Base-by-base conservation (phyloP, 2,113 vertebrate species). In the human region DNA sequence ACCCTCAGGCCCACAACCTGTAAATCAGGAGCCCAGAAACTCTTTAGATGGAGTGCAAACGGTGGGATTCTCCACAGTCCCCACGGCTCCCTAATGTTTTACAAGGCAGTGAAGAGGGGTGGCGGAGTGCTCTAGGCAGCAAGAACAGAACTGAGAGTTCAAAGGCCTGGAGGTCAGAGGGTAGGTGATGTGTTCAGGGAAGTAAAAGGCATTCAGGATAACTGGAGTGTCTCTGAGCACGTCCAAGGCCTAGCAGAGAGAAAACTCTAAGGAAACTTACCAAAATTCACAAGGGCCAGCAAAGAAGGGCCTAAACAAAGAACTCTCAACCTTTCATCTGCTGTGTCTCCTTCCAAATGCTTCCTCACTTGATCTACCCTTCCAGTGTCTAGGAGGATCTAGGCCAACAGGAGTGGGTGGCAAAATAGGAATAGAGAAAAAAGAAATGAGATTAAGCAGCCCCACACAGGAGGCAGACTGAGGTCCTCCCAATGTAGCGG, bases 361-460 rank as follows among this genome's bases (percentile, higher is more conserved):
- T 84, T 93, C 76, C 73, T 86, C 40, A 64, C 40, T 32, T 82
- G 8, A 9, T n/a, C 79, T 6, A 30, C 43, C 55, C 68, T 88
- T 94, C 73, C 76, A 45, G 57, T 1, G 5, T 64, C 61, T 52
- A 93, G 79, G 25, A 93, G 96, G 90, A 90, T 68, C 68, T 76
- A 66, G 76, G 70, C 84, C 92, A 87, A 85, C 8, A 20, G 59
- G 23, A 80, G 70, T 90, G 95, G 92, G 93, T 84, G 68, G 92
- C 86, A 95, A 97, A 96, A 97, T n/a, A 94, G 97, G 97, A 97
- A 97, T 72, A 97, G 89, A 96, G 91, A 89, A 97, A 92, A 87
- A 90, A 97, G 92, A 98, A 95, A 94, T 27, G 92, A 96, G 45
- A 96, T 87, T 89, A 84, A 96, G 94, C 38, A 93, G 89, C 9